phyloP scores from a whole-genome alignment of 30 jellyfish, hydroid and myxozoan species.

The Sanderia malayensis region DNA sequence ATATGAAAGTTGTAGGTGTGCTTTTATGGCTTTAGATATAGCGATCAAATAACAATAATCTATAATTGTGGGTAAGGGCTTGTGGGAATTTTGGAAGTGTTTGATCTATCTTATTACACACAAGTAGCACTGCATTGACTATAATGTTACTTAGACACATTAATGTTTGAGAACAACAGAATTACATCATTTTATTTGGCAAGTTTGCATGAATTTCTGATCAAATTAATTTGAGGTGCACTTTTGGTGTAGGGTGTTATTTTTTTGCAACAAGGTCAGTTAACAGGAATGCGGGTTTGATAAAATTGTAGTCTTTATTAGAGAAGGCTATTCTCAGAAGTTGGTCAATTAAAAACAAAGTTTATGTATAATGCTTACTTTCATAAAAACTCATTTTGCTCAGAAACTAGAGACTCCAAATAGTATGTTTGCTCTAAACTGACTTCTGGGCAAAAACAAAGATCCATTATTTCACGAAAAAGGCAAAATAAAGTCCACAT shows the following conservation, averaged over 20 bases:
- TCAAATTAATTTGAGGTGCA: not conserved
- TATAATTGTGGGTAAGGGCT: not conserved
- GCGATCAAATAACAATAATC: not conserved
- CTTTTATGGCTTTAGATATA: not conserved
- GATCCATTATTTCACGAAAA: not conserved
- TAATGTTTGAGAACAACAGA: not conserved
- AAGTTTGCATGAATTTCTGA: not conserved
- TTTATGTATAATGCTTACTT: not conserved
- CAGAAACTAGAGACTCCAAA: not conserved
- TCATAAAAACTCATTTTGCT: not conserved
- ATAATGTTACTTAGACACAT: not conserved
- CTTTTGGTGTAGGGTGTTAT: not conserved
- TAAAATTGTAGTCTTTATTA: too few relatives aligned
- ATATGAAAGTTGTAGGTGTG: too few relatives aligned
- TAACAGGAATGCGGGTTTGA: too few relatives aligned
- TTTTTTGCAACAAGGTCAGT: not conserved
- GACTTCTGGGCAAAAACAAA: not conserved
- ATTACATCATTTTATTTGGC: not conserved
- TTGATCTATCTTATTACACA: not conserved
- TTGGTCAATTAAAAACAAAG: not conserved
- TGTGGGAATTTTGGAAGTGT: slow-evolving; percentile 4
- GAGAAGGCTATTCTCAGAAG: too few relatives aligned
- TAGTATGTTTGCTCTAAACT: not conserved
- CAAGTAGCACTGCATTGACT: slow-evolving; percentile 2
- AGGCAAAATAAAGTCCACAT: not conserved